A percentile compares a stretch with the other conserved stretches of the same genome.
These are phyloP conservation scores for Botia kubotai DNA, from an alignment of 2,797 vertebrate species.

Conservation along the genomic window DNA sequence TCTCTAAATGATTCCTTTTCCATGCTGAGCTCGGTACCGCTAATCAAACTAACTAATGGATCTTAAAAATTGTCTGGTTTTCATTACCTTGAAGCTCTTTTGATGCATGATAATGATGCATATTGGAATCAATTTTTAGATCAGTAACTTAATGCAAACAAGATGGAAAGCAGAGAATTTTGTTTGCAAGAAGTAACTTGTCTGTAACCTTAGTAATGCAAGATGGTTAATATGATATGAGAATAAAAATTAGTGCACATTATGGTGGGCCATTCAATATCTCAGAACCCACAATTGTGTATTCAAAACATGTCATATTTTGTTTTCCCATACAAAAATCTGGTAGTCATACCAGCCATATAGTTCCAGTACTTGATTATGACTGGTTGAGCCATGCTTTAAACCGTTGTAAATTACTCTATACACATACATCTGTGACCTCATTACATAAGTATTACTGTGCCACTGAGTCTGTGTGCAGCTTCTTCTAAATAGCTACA, in stretches of 20 bases:
- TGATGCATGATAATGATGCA: neutral
- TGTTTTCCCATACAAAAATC: no score
- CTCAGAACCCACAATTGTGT: neutral
- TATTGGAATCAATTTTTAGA: slow-evolving; percentile 6
- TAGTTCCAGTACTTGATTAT: no score
- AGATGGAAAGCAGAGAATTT: neutral
- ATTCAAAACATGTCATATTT: neutral
- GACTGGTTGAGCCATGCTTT: no score
- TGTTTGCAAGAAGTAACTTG: neutral
- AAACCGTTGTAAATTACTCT: no score
- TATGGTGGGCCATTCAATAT: neutral
- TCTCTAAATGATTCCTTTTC: slow-evolving; percentile 13
- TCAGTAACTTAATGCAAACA: slow-evolving; percentile 18
- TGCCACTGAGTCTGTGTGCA: no score
- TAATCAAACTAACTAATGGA: slow-evolving; percentile 29
- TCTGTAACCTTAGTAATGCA: neutral
- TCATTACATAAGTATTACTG: no score
- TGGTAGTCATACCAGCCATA: no score
- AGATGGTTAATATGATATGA: neutral
- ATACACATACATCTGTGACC: no score
- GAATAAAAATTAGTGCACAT: neutral
- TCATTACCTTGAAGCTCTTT: slow-evolving; percentile 10
- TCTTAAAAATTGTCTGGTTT: slow-evolving; percentile 17
- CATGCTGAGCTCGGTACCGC: slow-evolving; percentile 14
- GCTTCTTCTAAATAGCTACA: no score